These are phyloP conservation scores for Dugesia japonica DNA, from an alignment of 2,888 invertebrate species.

Conservation along the genomic window DNA sequence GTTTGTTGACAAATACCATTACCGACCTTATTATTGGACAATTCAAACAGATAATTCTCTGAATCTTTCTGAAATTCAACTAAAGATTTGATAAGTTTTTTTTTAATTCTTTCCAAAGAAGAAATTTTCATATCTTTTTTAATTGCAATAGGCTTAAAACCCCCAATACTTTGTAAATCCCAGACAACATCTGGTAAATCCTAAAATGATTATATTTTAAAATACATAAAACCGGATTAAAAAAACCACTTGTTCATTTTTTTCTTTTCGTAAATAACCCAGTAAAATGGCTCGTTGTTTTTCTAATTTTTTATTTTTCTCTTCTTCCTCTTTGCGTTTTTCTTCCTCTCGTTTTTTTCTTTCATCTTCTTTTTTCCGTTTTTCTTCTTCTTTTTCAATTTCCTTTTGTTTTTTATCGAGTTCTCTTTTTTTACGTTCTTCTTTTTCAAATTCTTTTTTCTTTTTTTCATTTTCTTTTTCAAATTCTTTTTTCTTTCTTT, in stretches of 20 bases:
- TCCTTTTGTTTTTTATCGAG: not conserved
- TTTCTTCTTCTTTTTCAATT: not conserved
- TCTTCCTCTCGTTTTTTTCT: not conserved
- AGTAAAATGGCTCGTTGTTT: not conserved
- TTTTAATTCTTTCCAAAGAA: not conserved
- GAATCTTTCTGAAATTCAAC: not conserved
- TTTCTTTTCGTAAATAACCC: not conserved
- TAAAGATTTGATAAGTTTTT: not conserved
- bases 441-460: not conserved
- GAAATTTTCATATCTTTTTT: conserved; percentile 13
- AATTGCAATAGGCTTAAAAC: not conserved
- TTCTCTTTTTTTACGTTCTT: not conserved
- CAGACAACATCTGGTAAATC: not conserved
- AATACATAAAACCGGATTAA: not conserved
- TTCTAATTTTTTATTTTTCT: not conserved
- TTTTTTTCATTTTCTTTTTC: not conserved
- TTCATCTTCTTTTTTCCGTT: not conserved
- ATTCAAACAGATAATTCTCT: not conserved
- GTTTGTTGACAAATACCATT: not conserved
- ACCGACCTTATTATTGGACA: not conserved
- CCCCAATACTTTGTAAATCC: not conserved
- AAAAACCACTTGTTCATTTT: not conserved
- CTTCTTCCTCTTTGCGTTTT: conserved; percentile 7
- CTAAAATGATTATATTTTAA: not conserved
- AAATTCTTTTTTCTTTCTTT: not conserved